Evolutionary conservation across 1,140 invertebrate species (phyloP).

Genomic region (Apis dorsata): DNA sequence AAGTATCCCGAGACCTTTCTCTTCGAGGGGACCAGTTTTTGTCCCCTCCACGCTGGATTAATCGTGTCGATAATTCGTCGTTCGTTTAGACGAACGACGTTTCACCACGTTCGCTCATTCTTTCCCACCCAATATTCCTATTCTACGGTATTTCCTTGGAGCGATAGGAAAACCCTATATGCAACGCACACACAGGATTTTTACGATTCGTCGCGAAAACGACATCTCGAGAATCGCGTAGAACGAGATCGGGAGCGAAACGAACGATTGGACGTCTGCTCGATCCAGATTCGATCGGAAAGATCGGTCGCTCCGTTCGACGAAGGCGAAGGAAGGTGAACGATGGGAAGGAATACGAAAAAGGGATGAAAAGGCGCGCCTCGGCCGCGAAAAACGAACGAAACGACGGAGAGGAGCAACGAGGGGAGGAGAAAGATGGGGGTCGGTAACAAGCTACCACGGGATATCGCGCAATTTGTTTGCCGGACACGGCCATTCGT

Average conservation of each 20-base stretch:
- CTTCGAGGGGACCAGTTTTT: conserved; percentile 22
- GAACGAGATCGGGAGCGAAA: conserved; percentile 39
- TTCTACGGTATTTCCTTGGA: no score
- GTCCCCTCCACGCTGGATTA: background rate
- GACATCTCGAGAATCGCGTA: conserved; percentile 40
- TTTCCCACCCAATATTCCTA: background rate
- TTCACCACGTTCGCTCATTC: background rate
- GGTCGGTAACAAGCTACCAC: conserved; percentile 69
- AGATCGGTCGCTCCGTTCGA: conserved; percentile 34
- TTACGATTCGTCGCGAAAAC: background rate
- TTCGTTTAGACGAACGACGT: conserved; percentile 7
- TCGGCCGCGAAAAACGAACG: conserved; percentile 20
- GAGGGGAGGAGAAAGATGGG: background rate
- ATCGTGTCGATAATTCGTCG: conserved; percentile 27
- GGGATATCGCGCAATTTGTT: conserved; percentile 79
- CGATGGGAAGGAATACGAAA: conserved; percentile 38
- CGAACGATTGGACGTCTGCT: conserved; percentile 6
- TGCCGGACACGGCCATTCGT: conserved; percentile 78
- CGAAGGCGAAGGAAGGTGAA: conserved; percentile 5
- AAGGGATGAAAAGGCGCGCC: conserved; percentile 42
- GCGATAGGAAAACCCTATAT: no score
- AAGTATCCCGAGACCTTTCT: conserved; percentile 17
- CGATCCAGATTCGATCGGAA: conserved; percentile 29
- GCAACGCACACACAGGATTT: background rate
- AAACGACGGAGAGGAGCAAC: background rate